phyloP scores from a whole-genome alignment of 2,797 vertebrate species.

The Crenuchus spilurus region DNA sequence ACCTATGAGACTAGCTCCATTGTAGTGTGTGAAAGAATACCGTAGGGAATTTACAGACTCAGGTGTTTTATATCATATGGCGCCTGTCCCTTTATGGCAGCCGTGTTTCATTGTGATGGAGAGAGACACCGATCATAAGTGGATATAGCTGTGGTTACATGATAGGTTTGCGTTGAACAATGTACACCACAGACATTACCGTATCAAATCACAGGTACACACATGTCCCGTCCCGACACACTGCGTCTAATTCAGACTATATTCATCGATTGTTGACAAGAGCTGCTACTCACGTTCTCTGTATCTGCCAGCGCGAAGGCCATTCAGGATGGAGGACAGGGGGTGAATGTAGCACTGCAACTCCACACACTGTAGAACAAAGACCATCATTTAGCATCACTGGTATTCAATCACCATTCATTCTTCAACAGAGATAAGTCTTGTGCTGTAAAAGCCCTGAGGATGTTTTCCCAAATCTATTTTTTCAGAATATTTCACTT shows the following conservation, averaged over 20 bases:
- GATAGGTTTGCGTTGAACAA: constrained; percentile 50
- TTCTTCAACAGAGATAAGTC: constrained; percentile 14
- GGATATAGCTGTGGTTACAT: constrained; percentile 62
- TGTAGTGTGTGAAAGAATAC: constrained; percentile 2
- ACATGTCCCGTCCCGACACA: constrained; percentile 30
- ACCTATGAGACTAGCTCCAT: constrained; percentile 4
- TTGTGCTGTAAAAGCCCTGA: constrained; percentile 6
- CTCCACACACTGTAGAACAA: constrained; percentile 74
- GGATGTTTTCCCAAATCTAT: not conserved
- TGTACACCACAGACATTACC: constrained; percentile 48
- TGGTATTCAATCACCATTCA: constrained; percentile 17
- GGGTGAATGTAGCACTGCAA: constrained; percentile 83
- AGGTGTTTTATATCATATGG: constrained; percentile 1
- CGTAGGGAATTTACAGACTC: constrained; percentile 23
- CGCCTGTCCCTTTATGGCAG: constrained; percentile 23
- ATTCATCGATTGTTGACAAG: not conserved
- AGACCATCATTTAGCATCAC: constrained; percentile 33
- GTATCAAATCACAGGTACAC: constrained; percentile 56
- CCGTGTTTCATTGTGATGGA: constrained; percentile 39
- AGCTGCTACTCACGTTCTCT: constrained; percentile 76
- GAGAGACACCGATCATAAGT: constrained; percentile 20
- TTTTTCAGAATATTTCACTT: not conserved
- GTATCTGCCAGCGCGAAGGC: constrained; percentile 82
- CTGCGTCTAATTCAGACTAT: constrained; percentile 37
- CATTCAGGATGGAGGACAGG: constrained; percentile 80